phyloP scores from a whole-genome alignment of 2,797 vertebrate species.

The Sylvia borin region DNA sequence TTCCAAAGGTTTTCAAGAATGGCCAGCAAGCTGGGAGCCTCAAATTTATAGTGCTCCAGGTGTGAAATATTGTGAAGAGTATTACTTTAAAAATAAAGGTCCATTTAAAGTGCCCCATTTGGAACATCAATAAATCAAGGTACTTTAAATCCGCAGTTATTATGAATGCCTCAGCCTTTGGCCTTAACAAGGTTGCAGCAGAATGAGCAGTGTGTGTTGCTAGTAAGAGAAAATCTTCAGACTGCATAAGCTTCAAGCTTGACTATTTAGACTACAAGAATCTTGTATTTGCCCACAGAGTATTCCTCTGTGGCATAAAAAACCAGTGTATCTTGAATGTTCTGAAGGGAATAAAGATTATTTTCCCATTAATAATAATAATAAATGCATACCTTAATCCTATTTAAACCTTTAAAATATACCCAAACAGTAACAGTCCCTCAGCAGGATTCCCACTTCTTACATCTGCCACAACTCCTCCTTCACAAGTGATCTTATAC shows the following conservation, averaged over 20 bases:
- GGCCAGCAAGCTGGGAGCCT: neutral
- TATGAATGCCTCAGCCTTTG: neutral
- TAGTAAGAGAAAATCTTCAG: neutral
- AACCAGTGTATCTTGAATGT: neutral
- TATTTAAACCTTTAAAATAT: constrained; percentile 8
- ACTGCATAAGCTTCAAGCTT: neutral
- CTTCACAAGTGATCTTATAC: neutral
- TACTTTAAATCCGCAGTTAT: neutral
- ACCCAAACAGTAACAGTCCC: neutral
- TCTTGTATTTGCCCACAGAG: neutral
- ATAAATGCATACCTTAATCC: neutral
- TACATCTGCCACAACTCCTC: neutral
- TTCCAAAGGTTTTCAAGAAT: neutral
- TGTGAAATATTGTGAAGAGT: neutral
- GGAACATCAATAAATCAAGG: neutral
- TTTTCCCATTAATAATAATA: neutral
- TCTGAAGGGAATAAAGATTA: neutral
- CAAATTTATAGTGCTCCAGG: neutral
- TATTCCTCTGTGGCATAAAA: neutral
- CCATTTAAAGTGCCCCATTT: neutral
- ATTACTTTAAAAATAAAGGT: neutral
- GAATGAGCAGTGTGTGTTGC: neutral
- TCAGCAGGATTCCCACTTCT: neutral
- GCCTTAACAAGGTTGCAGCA: neutral
- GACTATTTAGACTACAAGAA: neutral